These are phyloP conservation scores for Bradypodion pumilum DNA, from an alignment of 2,797 vertebrate genomes.

Conservation along the genomic window DNA sequence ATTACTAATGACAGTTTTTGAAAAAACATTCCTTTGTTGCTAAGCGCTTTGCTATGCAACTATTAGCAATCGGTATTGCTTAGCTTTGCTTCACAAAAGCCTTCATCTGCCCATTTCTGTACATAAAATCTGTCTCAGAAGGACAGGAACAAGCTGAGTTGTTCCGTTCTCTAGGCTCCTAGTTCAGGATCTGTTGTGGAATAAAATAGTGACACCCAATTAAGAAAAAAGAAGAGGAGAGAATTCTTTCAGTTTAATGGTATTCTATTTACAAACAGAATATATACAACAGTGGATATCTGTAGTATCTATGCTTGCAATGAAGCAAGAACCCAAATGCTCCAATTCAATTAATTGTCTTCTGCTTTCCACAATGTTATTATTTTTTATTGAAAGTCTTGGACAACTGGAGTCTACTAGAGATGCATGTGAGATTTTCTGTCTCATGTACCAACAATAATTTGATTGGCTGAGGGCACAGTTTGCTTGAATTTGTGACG, in stretches of 20 bases:
- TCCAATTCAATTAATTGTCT: no score
- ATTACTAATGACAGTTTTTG: not conserved
- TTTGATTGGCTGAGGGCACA: no score
- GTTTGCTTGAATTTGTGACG: no score
- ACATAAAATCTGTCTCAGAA: not conserved
- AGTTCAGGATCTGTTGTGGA: not conserved
- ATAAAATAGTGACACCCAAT: not conserved
- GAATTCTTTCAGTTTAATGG: not conserved
- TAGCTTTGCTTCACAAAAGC: not conserved
- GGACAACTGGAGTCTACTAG: no score
- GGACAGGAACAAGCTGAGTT: not conserved
- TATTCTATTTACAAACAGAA: not conserved
- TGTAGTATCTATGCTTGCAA: no score
- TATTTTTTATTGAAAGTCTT: no score
- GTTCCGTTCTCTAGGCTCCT: not conserved
- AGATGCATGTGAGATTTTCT: no score
- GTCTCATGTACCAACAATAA: no score
- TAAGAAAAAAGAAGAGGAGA: not conserved
- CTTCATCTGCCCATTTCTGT: not conserved
- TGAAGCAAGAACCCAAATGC: no score
- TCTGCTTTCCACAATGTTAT: no score
- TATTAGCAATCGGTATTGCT: not conserved
- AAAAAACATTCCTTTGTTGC: not conserved
- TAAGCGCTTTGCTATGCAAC: not conserved
- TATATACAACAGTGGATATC: not conserved